Percentiles rank a stretch among this genome's conserved stretches.
Conservation (phyloP, 2,888 invertebrate genomes). For the Cephus pygmeus region DNA sequence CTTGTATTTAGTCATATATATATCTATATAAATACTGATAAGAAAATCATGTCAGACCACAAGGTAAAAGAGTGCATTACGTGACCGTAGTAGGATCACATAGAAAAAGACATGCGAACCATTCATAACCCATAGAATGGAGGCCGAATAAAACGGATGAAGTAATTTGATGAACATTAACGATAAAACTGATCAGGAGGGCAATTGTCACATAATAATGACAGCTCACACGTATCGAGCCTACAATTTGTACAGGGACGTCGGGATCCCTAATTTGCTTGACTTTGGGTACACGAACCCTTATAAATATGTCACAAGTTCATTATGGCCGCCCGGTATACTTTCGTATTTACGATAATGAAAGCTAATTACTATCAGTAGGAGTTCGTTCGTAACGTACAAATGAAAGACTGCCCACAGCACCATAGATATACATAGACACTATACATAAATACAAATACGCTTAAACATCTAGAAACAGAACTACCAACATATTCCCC, state of each 20-base stretch:
- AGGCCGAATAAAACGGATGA: constrained; percentile 7
- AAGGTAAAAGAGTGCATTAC: not conserved
- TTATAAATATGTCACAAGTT: constrained; percentile 50
- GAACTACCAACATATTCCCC: not conserved
- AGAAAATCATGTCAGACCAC: not conserved
- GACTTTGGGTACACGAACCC: constrained; percentile 17
- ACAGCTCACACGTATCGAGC: constrained; percentile 9
- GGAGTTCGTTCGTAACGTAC: constrained; percentile 33
- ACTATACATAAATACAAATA: not conserved
- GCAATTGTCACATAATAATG: constrained; percentile 22
- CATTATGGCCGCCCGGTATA: constrained; percentile 40
- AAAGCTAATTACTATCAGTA: constrained; percentile 41
- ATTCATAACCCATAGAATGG: not conserved
- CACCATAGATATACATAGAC: not conserved
- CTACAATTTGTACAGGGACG: not conserved
- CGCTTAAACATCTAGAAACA: not conserved
- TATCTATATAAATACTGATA: not conserved
- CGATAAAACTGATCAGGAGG: constrained; percentile 17
- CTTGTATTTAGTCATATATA: not conserved
- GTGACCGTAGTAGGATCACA: not conserved
- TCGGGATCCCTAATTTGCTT: not conserved
- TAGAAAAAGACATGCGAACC: not conserved
- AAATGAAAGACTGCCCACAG: not conserved
- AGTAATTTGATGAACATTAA: constrained; percentile 20
- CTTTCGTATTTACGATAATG: constrained; percentile 41